phyloP scores from a whole-genome alignment of 2,888 invertebrate genomes.

The Harmothoe impar region DNA sequence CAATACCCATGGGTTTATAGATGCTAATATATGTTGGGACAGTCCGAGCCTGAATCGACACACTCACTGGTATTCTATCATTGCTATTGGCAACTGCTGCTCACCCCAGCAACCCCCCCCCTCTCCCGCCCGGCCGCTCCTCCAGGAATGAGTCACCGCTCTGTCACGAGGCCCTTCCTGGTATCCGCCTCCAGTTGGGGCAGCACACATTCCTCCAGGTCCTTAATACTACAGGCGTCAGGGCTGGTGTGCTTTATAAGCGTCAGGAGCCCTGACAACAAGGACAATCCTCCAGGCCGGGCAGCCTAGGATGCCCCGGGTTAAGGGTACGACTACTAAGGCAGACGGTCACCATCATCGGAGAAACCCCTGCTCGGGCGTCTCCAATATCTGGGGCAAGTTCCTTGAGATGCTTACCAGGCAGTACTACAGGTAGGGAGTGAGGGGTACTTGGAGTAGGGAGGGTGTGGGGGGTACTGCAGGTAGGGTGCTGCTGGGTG shows the following conservation, averaged over 20 bases:
- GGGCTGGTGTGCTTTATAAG: background rate
- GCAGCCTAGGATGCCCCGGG: conserved; percentile 9
- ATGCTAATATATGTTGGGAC: conserved; percentile 16
- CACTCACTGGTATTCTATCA: background rate
- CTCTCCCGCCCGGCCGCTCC: background rate
- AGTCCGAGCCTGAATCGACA: background rate
- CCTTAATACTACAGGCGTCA: too few species aligned
- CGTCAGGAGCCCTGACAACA: background rate
- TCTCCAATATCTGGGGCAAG: conserved; percentile 20
- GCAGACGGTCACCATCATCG: background rate
- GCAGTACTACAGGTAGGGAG: background rate
- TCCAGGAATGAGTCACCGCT: background rate
- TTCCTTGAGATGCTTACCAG: background rate
- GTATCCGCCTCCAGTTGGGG: background rate
- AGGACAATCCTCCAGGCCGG: background rate
- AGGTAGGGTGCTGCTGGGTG: too few species aligned
- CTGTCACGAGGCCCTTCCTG: background rate
- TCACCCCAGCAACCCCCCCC: background rate
- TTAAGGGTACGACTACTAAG: background rate
- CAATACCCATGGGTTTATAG: background rate
- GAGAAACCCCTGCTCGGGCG: background rate
- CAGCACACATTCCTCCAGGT: conserved; percentile 12
- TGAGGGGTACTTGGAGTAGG: background rate
- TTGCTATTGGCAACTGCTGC: background rate
- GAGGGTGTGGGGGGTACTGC: too few species aligned